These are phyloP conservation scores for Pipistrellus pygmaeus DNA, from an alignment of 2,797 vertebrate genomes.

Conservation along the genomic window DNA sequence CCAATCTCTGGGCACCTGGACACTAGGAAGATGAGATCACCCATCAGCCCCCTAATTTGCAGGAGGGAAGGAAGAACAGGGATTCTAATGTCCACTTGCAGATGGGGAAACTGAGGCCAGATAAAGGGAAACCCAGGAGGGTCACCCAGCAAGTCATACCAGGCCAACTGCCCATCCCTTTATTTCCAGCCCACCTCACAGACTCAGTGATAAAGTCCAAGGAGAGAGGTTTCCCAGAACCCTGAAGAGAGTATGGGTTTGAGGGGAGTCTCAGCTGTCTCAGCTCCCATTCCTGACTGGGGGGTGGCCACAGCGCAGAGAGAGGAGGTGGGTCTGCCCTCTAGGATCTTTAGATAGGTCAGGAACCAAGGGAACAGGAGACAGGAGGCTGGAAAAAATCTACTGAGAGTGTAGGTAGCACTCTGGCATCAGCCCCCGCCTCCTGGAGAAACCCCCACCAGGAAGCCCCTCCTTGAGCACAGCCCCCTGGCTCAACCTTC, in stretches of 20 bases:
- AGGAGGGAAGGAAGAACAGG: not conserved
- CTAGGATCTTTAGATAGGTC: not conserved
- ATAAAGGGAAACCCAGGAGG: not conserved
- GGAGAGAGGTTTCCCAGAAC: not conserved
- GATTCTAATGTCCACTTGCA: not conserved
- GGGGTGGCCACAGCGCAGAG: not conserved
- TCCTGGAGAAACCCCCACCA: not conserved
- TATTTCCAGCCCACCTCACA: not conserved
- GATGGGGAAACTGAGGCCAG: conserved; percentile 26
- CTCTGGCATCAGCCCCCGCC: not conserved
- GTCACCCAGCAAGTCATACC: not conserved
- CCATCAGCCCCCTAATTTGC: not conserved
- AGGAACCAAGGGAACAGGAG: not conserved
- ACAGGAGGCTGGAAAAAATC: not conserved
- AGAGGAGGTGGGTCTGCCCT: not conserved
- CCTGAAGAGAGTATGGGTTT: not conserved
- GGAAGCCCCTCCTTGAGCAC: not conserved
- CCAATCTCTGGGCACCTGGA: not conserved
- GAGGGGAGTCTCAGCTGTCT: not conserved
- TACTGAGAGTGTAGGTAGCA: not conserved
- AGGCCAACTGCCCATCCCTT: not conserved
- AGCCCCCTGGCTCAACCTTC: not conserved
- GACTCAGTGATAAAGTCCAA: not conserved
- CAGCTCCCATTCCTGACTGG: not conserved
- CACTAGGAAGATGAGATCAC: not conserved